Evolutionary conservation across 2,113 vertebrate genomes (phyloP).

Genomic region (Oreochromis niloticus): DNA sequence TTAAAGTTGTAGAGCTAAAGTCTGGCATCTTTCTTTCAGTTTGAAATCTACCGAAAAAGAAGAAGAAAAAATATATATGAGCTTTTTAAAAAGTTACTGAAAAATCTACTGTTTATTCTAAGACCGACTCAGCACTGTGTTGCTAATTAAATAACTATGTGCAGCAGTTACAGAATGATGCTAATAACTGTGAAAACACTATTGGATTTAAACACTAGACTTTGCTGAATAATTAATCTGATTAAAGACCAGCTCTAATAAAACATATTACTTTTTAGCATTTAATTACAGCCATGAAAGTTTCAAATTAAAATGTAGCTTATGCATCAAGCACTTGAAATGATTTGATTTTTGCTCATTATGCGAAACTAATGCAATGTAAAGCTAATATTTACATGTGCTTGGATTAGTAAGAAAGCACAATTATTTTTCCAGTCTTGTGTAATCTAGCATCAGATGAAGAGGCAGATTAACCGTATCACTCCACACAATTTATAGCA

Average conservation of each 20-base stretch:
- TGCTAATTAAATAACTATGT: not conserved
- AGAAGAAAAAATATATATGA: accelerated
- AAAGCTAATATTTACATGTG: not conserved
- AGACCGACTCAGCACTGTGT: not conserved
- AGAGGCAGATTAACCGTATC: not conserved
- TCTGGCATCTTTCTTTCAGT: not conserved
- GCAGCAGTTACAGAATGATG: not conserved
- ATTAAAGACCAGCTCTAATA: not conserved
- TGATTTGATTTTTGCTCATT: not conserved
- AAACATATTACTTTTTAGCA: not conserved
- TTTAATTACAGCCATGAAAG: not conserved
- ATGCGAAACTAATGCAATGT: not conserved
- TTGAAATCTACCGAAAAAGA: not conserved
- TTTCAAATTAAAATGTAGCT: not conserved
- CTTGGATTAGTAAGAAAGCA: not conserved
- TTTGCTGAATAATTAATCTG: not conserved
- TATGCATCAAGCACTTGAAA: not conserved
- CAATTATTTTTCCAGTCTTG: not conserved
- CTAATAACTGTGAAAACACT: not conserved
- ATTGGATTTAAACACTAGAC: not conserved
- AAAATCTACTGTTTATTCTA: not conserved
- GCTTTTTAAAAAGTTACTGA: not conserved
- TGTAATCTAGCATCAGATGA: not conserved
- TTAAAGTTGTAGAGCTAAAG: not conserved
- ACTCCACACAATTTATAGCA: not conserved